A percentile compares a stretch with the other conserved stretches of the same genome.
These are phyloP conservation scores for Malacoraja senta DNA, from an alignment of 2,797 vertebrate species.

Conservation along the genomic window DNA sequence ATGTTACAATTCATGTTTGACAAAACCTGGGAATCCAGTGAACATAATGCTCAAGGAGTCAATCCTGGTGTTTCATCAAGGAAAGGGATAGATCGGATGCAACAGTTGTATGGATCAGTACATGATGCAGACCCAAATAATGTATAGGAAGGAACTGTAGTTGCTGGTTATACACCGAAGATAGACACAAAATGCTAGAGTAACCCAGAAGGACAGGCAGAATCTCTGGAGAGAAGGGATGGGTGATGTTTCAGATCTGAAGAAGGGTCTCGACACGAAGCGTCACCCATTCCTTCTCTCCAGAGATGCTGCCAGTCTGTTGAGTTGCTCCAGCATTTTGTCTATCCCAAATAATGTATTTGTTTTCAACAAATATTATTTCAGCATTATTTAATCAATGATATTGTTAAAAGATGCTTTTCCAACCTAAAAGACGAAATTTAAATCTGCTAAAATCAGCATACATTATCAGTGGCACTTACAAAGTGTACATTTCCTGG, in stretches of 20 bases:
- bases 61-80: neutral
- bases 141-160: neutral
- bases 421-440: neutral
- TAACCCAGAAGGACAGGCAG: too few relatives aligned
- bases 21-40: neutral
- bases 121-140: neutral
- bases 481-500: neutral
- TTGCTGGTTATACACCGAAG: too few relatives aligned
- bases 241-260: too few relatives aligned
- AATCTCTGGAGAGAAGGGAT: too few relatives aligned
- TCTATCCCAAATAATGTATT: neutral
- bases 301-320: too few relatives aligned
- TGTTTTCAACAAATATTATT: neutral
- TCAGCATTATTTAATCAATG: too few relatives aligned
- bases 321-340: too few relatives aligned
- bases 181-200: too few relatives aligned
- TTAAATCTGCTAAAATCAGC: constrained; percentile 19
- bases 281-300: too few relatives aligned
- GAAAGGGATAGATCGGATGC: neutral
- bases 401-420: neutral
- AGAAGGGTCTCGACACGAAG: too few relatives aligned
- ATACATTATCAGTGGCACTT: neutral
- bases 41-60: neutral
- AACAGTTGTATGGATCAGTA: neutral
- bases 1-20: neutral